Evolutionary conservation across 1,140 invertebrate genomes (phyloP).

Genomic region (Hirudo medicinalis): DNA sequence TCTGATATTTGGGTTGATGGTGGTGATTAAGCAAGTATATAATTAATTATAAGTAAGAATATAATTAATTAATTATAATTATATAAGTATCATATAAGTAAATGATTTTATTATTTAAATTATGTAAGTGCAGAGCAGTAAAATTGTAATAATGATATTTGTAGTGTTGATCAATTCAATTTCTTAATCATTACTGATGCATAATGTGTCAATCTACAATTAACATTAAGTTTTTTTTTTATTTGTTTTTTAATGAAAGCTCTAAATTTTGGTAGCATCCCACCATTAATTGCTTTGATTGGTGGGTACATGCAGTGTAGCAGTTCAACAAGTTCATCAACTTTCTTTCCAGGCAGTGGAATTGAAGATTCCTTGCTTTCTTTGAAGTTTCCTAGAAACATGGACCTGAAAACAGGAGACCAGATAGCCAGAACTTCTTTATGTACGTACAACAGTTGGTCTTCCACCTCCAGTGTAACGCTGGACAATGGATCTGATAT

Average conservation of each 20-base stretch:
- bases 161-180: too few species aligned
- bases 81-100: too few species aligned
- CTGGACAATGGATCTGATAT: conserved; percentile 29
- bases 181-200: too few species aligned
- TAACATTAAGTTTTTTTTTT: not conserved
- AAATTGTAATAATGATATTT: too few species aligned
- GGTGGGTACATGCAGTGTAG: conserved; percentile 35
- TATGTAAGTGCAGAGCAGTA: too few species aligned
- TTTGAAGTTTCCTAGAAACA: conserved; percentile 30
- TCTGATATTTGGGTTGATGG: conserved; percentile 23
- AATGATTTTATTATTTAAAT: too few species aligned
- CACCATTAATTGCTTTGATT: conserved; percentile 32
- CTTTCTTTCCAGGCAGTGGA: conserved; percentile 28
- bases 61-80: too few species aligned
- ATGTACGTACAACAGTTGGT: conserved; percentile 30
- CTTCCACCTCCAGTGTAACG: conserved; percentile 29
- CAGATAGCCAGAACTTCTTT: conserved; percentile 32
- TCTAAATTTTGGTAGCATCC: conserved; percentile 1
- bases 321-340: conserved; percentile 30
- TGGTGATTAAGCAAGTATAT: not conserved
- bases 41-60: too few species aligned
- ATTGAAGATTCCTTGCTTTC: conserved; percentile 28
- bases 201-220: not conserved
- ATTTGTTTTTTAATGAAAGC: too few species aligned
- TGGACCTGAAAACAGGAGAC: conserved; percentile 32